phyloP scores from a whole-genome alignment of 1,140 invertebrate species.

The Drosophila nebulosa region DNA sequence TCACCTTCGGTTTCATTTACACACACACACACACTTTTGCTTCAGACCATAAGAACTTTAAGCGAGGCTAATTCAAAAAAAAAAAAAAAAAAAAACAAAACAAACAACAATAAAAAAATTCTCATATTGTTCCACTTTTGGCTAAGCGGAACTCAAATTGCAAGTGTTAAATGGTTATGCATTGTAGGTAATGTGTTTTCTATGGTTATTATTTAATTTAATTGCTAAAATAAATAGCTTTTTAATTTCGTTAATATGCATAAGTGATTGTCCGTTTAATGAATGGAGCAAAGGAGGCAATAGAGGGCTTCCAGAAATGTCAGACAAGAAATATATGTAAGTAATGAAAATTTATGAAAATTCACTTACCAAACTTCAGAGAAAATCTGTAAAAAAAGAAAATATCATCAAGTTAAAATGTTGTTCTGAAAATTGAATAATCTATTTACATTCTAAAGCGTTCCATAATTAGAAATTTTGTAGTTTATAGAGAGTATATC shows the following conservation, averaged over 20 bases:
- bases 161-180: neutral
- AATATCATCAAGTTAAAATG: too few species aligned
- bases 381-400: too few species aligned
- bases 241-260: neutral
- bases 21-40: slow-evolving; percentile 17
- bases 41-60: neutral
- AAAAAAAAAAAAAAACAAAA: neutral
- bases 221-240: neutral
- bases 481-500: too few species aligned
- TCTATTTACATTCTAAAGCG: too few species aligned
- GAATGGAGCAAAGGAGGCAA: neutral
- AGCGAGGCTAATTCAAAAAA: slow-evolving; percentile 7
- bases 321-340: too few species aligned
- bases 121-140: neutral
- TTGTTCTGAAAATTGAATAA: too few species aligned
- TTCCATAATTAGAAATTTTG: too few species aligned
- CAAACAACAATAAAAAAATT: neutral
- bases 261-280: neutral
- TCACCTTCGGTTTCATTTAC: slow-evolving; percentile 53
- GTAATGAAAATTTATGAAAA: too few species aligned
- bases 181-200: neutral
- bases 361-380: too few species aligned
- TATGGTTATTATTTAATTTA: neutral
- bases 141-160: neutral
- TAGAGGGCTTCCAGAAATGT: too few species aligned